phyloP scores from a whole-genome alignment of 2,888 invertebrate species.

The Frankliniella fusca region DNA sequence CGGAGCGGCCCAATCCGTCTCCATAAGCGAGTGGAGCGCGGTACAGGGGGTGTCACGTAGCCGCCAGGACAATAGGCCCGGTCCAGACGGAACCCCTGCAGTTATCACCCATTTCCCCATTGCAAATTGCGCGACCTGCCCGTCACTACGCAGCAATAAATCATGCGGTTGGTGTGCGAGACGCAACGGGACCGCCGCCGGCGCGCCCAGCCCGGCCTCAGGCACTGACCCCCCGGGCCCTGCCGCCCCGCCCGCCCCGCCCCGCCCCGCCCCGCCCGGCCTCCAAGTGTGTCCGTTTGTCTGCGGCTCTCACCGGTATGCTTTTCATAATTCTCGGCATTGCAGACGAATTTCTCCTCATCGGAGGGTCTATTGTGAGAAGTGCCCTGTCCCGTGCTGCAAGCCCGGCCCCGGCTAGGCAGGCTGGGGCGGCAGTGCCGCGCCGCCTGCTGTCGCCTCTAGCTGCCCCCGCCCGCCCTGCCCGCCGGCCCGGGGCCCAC shows the following conservation, averaged over 20 bases:
- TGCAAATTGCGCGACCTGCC: constrained; percentile 3
- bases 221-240: not conserved
- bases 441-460: too few relatives aligned
- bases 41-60: too few relatives aligned
- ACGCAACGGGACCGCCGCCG: not conserved
- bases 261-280: not conserved
- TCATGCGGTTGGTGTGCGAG: not conserved
- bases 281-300: not conserved
- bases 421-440: not conserved
- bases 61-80: too few relatives aligned
- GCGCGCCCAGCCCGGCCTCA: too few relatives aligned
- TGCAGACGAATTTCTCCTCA: constrained; percentile 16
- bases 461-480: too few relatives aligned
- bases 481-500: too few relatives aligned
- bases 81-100: too few relatives aligned
- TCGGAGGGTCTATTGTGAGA: not conserved
- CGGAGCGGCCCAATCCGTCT: too few relatives aligned
- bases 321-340: constrained; percentile 23
- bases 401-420: not conserved
- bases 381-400: not conserved
- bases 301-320: not conserved
- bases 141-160: not conserved
- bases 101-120: not conserved
- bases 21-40: too few relatives aligned
- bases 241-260: not conserved